Conservation (phyloP, 2,797 vertebrate genomes). For the Apogon talboti region DNA sequence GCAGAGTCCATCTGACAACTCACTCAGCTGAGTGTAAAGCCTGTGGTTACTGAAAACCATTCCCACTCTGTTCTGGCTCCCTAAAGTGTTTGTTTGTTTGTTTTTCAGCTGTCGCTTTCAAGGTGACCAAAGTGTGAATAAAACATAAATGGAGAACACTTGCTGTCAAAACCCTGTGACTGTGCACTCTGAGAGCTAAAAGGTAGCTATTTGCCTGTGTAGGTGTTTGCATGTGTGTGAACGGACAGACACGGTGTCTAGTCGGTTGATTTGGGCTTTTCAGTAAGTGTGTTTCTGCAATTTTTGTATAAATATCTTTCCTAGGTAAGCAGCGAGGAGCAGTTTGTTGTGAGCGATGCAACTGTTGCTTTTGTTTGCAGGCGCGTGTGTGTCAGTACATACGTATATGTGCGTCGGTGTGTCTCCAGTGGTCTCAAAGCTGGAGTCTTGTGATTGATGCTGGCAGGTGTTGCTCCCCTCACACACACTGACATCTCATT, state of each 20-base stretch:
- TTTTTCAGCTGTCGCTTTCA: conserved; percentile 45
- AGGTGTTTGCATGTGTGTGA: background rate
- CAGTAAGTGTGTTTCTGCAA: background rate
- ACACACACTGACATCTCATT: conserved; percentile 64
- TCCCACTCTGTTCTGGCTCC: conserved; percentile 5
- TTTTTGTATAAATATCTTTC: conserved; percentile 4
- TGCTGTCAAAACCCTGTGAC: conserved; percentile 27
- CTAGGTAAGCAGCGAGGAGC: conserved; percentile 1
- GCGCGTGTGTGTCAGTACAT: conserved; percentile 12
- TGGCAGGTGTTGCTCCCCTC: conserved; percentile 58
- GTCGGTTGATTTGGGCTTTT: background rate
- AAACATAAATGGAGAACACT: conserved; percentile 53
- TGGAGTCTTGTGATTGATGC: conserved; percentile 57
- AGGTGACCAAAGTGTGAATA: conserved; percentile 63
- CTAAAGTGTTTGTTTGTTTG: conserved; percentile 56
- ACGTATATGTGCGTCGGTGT: conserved; percentile 18
- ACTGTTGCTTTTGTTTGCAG: conserved; percentile 14
- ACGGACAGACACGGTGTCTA: background rate
- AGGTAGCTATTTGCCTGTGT: conserved; percentile 13
- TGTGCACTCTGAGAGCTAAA: conserved; percentile 10
- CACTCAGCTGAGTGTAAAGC: background rate
- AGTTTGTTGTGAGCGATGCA: conserved; percentile 20
- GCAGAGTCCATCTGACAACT: conserved; percentile 3
- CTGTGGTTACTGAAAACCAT: conserved; percentile 29
- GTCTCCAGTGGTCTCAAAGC: conserved; percentile 13